A percentile compares a stretch with the other conserved stretches of the same genome.
phyloP scores from a whole-genome alignment of 2,888 invertebrate species.

The Napeogenes inachia region DNA sequence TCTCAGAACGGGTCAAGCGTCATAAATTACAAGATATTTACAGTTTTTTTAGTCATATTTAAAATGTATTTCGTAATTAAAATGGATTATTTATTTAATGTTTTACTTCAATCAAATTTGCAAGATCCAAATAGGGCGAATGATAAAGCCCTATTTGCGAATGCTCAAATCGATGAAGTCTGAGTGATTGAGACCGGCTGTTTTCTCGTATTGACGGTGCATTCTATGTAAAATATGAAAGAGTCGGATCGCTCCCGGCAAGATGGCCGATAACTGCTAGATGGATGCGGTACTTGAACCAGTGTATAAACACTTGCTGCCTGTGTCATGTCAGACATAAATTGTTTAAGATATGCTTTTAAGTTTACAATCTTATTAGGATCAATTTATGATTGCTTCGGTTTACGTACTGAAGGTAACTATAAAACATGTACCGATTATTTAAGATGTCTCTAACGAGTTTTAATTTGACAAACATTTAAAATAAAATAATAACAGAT shows the following conservation, averaged over 20 bases:
- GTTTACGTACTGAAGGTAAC: not conserved
- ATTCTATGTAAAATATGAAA: conserved; percentile 77
- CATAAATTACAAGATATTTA: conserved; percentile 53
- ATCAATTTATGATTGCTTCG: conserved; percentile 23
- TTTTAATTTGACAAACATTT: not conserved
- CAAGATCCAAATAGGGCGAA: conserved; percentile 33
- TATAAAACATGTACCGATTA: conserved; percentile 1
- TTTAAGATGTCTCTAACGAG: not conserved
- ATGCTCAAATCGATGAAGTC: conserved; percentile 53
- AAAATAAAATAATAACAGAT: not conserved
- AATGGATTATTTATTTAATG: too few species aligned
- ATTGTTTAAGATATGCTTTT: conserved; percentile 28
- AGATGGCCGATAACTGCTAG: conserved; percentile 26
- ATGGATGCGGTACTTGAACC: conserved; percentile 54
- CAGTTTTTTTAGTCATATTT: conserved; percentile 25
- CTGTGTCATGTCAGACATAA: conserved; percentile 29
- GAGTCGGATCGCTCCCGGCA: conserved; percentile 44
- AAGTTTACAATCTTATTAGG: conserved; percentile 30
- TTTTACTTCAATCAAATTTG: not conserved
- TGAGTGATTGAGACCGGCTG: conserved; percentile 70
- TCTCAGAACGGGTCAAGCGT: conserved; percentile 52
- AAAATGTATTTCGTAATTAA: conserved; percentile 11
- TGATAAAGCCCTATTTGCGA: conserved; percentile 57
- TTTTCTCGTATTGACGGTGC: conserved; percentile 60
- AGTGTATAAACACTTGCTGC: conserved; percentile 30